Conservation (phyloP, 2,113 vertebrate species). For the Setophaga kirtlandii region DNA sequence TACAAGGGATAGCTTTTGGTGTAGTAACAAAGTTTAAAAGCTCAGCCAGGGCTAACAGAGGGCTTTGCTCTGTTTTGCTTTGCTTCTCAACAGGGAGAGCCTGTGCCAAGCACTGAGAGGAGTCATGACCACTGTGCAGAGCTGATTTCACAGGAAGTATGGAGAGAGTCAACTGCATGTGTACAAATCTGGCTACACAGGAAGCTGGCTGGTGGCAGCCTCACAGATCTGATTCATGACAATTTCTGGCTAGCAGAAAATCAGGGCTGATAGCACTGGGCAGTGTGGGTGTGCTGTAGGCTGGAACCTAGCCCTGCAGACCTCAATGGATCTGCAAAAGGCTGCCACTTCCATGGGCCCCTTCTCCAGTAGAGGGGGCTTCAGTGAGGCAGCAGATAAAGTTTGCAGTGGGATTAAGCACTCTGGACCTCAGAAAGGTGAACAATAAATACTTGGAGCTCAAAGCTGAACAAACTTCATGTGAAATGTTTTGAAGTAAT, state of each 20-base stretch:
- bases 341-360: background rate
- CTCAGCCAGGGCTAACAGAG: background rate
- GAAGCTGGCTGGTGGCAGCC: background rate
- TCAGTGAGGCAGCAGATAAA: background rate
- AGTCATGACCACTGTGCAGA: accelerated
- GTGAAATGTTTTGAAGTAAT: background rate
- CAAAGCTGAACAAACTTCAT: background rate
- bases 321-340: background rate
- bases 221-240: background rate
- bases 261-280: background rate
- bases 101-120: background rate
- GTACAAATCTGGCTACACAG: accelerated
- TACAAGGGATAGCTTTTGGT: background rate
- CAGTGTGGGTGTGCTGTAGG: background rate
- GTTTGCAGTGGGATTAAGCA: background rate
- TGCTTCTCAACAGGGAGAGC: background rate
- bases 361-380: background rate
- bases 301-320: background rate
- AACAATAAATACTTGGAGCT: background rate
- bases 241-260: background rate
- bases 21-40: background rate
- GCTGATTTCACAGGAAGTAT: background rate
- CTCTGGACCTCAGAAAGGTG: background rate
- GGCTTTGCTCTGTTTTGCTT: background rate
- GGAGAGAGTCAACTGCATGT: background rate